These are phyloP conservation scores for Acrocyrtus sp. DNA, from an alignment of 2,888 invertebrate species.

Conservation along the genomic window DNA sequence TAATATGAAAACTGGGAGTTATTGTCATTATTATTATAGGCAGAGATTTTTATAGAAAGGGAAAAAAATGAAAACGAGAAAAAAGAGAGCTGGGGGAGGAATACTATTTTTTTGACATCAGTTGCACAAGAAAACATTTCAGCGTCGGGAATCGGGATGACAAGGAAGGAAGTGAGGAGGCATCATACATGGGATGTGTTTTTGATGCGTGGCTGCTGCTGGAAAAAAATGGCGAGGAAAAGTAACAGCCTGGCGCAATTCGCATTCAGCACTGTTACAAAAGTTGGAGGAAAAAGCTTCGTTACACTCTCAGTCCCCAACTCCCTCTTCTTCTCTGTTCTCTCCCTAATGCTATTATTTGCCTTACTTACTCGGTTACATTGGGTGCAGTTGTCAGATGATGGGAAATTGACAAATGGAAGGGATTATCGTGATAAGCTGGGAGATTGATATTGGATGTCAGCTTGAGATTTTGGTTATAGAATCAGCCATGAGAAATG, in stretches of 20 bases:
- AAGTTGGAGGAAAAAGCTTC: no score
- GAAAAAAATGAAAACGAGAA: conserved; percentile 7
- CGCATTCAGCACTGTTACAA: no score
- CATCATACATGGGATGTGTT: no score
- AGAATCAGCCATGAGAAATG: conserved; percentile 52
- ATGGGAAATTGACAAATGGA: conserved; percentile 63
- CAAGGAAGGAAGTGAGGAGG: no score
- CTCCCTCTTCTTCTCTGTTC: conserved; percentile 3
- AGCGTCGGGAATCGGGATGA: no score
- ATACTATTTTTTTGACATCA: conserved; percentile 45
- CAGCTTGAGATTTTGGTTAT: conserved; percentile 56
- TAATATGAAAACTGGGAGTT: no score
- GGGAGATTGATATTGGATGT: conserved; percentile 61
- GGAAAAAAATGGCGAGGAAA: not conserved
- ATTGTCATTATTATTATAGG: no score
- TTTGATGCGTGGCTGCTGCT: conserved; percentile 4
- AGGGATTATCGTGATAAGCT: conserved; percentile 63
- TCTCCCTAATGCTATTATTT: conserved; percentile 4
- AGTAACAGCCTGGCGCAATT: no score
- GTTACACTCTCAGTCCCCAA: no score
- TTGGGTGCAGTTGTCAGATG: conserved; percentile 49
- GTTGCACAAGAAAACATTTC: conserved; percentile 24
- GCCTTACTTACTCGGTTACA: no score
- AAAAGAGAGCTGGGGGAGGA: conserved; percentile 19
- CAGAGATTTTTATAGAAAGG: no score